Conservation (phyloP, 2,113 vertebrate genomes). For the Meriones unguiculatus region DNA sequence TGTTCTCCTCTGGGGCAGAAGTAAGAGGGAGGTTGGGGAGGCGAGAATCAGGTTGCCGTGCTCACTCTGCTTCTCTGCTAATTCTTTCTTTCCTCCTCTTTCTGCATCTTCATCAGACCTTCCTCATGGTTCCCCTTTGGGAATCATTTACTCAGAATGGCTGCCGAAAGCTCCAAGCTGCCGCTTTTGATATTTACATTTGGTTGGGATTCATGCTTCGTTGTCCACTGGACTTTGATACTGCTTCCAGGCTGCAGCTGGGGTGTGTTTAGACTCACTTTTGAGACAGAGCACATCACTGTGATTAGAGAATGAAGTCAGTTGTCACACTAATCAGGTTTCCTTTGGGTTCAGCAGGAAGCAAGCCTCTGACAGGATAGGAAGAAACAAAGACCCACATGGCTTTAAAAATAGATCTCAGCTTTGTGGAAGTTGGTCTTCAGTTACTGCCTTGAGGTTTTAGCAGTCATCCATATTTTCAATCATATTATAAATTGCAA, state of each 20-base stretch:
- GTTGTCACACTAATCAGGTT: neutral
- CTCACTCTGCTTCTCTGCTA: neutral
- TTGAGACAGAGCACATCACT: neutral
- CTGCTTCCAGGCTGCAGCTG: neutral
- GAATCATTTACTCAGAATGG: neutral
- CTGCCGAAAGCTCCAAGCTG: neutral
- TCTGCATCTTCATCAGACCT: neutral
- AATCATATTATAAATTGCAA: neutral
- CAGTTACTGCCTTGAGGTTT: neutral
- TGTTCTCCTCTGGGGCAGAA: neutral
- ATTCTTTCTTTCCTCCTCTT: neutral
- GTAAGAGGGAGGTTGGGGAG: neutral
- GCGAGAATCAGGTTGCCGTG: neutral
- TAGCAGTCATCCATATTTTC: neutral
- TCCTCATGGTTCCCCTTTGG: neutral
- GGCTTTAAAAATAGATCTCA: neutral
- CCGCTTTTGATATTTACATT: neutral
- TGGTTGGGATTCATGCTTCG: neutral
- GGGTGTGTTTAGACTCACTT: neutral
- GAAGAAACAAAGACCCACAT: neutral
- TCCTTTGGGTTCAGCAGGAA: conserved; percentile 24
- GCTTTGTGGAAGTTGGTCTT: neutral
- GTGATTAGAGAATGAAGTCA: neutral
- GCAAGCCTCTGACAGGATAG: neutral
- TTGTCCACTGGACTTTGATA: neutral